Percentiles rank a stretch among this genome's conserved stretches.
These are phyloP conservation scores for Dendrolimus houi DNA, from an alignment of 2,888 invertebrate genomes.

Conservation along the genomic window DNA sequence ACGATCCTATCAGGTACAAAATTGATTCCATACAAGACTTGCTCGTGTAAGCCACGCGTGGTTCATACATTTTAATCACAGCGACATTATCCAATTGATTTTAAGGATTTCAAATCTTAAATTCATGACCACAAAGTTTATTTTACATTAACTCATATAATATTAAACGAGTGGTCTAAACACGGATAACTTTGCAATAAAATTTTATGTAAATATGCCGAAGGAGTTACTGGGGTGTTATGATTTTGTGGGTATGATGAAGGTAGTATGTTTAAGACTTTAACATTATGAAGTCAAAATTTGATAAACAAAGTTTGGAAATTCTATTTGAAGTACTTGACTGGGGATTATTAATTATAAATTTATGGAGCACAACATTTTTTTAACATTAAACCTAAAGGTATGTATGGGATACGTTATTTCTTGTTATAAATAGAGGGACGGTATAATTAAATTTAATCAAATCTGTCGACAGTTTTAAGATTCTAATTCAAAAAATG, in stretches of 20 bases:
- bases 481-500: too few relatives aligned
- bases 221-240: conserved; percentile 41
- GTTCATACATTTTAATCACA: conserved; percentile 26
- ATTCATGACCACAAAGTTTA: conserved; percentile 6
- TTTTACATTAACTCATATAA: conserved; percentile 11
- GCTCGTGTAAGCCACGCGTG: conserved; percentile 17
- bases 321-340: too few relatives aligned
- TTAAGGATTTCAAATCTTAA: conserved; percentile 11
- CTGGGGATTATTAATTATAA: too few relatives aligned
- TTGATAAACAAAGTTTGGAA: too few relatives aligned
- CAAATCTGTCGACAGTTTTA: too few relatives aligned
- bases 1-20: conserved; percentile 9
- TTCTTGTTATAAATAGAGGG: too few relatives aligned
- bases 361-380: too few relatives aligned
- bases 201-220: conserved; percentile 43
- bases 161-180: conserved; percentile 18
- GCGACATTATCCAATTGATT: conserved; percentile 4
- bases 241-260: conserved; percentile 19
- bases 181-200: conserved; percentile 28
- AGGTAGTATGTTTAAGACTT: too few relatives aligned
- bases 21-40: conserved; percentile 24
- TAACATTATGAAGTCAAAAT: too few relatives aligned
- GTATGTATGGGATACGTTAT: too few relatives aligned
- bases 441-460: too few relatives aligned
- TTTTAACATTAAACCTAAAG: too few relatives aligned